Evolutionary conservation across 2,888 invertebrate species (phyloP).

Genomic region (Alviniconcha strummeri): DNA sequence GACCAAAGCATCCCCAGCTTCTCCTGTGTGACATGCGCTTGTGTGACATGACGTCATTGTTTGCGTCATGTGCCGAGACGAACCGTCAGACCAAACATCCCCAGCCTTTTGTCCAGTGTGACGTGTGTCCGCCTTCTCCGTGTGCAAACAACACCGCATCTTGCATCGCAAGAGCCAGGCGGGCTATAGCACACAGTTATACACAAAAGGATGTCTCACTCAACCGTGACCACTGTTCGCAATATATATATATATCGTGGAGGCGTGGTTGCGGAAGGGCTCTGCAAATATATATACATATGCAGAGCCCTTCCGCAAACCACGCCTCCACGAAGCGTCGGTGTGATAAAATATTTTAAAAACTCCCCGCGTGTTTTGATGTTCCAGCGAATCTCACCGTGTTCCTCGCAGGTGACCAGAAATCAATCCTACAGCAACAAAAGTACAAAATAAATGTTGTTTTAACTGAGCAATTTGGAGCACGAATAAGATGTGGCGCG

Average conservation of each 20-base stretch:
- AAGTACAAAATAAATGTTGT: neutral
- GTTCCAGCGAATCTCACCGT: too few relatives aligned
- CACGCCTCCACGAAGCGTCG: neutral
- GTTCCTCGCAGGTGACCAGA: neutral
- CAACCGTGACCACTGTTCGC: neutral
- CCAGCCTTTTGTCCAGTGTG: too few relatives aligned
- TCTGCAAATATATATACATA: neutral
- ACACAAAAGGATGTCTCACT: neutral
- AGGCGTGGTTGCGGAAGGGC: too few relatives aligned
- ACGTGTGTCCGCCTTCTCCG: too few relatives aligned
- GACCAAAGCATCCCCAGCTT: too few relatives aligned
- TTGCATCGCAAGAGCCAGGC: neutral
- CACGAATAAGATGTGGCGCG: too few relatives aligned
- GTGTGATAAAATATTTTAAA: neutral
- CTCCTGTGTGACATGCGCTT: too few relatives aligned
- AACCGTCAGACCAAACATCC: too few relatives aligned
- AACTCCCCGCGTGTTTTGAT: too few relatives aligned
- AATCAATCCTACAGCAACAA: neutral
- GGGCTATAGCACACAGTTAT: neutral
- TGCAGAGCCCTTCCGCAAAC: neutral
- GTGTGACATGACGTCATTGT: too few relatives aligned
- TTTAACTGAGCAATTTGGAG: too few relatives aligned
- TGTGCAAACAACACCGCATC: neutral
- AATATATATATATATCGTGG: neutral
- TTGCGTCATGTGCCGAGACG: too few relatives aligned